These are phyloP conservation scores for Babyrousa celebensis DNA, from an alignment of 2,797 vertebrate species.

Conservation along the genomic window DNA sequence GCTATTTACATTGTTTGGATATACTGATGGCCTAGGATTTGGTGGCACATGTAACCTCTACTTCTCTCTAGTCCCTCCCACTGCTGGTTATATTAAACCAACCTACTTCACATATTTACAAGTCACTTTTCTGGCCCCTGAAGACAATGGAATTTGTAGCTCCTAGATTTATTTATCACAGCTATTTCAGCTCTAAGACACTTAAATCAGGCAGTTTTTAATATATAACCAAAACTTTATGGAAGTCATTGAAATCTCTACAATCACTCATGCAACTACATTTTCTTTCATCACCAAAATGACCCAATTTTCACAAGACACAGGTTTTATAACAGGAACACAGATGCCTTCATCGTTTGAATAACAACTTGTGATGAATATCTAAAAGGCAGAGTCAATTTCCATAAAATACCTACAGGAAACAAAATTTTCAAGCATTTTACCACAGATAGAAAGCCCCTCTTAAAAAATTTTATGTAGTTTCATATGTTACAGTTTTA, in stretches of 20 bases:
- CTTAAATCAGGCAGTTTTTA: conserved; percentile 68
- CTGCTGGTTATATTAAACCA: background rate
- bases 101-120: background rate
- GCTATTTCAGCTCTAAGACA: conserved; percentile 56
- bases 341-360: conserved; percentile 66
- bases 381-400: conserved; percentile 78
- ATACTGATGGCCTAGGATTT: background rate
- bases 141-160: conserved; percentile 57
- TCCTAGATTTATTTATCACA: conserved; percentile 41
- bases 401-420: conserved; percentile 75
- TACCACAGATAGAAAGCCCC: conserved; percentile 19
- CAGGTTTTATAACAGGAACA: conserved; percentile 69
- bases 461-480: background rate
- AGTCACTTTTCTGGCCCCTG: conserved; percentile 38
- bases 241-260: conserved; percentile 73
- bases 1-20: background rate
- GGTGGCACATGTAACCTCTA: background rate
- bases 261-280: conserved; percentile 55
- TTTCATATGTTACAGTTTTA: conserved; percentile 62
- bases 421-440: conserved; percentile 70
- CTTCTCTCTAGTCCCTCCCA: background rate
- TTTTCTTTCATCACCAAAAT: conserved; percentile 79
- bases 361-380: conserved; percentile 78
- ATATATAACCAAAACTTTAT: conserved; percentile 73
- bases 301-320: conserved; percentile 73